phyloP scores from a whole-genome alignment of 2,797 vertebrate genomes.

The Rhinatrema bivittatum region DNA sequence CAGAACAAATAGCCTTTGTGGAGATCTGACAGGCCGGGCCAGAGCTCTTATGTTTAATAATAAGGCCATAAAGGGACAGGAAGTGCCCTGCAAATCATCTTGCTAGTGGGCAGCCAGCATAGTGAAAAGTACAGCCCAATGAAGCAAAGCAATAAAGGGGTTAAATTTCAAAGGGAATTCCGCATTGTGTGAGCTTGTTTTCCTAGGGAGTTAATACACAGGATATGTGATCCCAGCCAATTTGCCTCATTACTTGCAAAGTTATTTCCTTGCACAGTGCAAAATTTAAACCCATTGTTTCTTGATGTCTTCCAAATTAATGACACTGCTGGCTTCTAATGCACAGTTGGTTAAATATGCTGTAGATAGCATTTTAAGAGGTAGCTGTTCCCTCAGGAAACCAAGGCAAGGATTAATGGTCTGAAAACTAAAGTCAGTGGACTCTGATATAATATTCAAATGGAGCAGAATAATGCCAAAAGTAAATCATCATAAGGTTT shows the following conservation, averaged over 20 bases:
- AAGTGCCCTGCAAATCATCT: too few species aligned
- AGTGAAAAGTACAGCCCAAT: too few species aligned
- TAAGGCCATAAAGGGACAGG: too few species aligned
- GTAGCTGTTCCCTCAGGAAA: conserved; percentile 13
- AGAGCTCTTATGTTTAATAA: too few species aligned
- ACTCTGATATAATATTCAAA: conserved; percentile 4
- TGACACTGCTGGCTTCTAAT: not conserved
- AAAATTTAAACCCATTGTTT: conserved; percentile 1
- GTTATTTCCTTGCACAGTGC: not conserved
- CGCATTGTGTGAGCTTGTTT: too few species aligned
- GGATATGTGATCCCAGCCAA: not conserved
- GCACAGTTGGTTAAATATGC: not conserved
- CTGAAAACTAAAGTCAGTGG: conserved; percentile 6
- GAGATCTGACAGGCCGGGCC: too few species aligned
- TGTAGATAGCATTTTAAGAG: conserved; percentile 1
- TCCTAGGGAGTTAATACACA: fast-evolving
- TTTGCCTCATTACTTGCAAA: not conserved
- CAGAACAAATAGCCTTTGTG: too few species aligned
- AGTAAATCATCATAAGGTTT: conserved; percentile 10
- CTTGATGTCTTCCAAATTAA: not conserved
- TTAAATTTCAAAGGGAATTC: not conserved
- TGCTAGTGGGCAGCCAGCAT: too few species aligned
- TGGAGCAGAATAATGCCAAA: conserved; percentile 9
- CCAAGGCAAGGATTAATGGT: not conserved
- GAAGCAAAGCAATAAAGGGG: too few species aligned